A percentile compares a stretch with the other conserved stretches of the same genome.
phyloP scores from a whole-genome alignment of 2,113 vertebrate genomes.

The Choloepus hoffmanni region DNA sequence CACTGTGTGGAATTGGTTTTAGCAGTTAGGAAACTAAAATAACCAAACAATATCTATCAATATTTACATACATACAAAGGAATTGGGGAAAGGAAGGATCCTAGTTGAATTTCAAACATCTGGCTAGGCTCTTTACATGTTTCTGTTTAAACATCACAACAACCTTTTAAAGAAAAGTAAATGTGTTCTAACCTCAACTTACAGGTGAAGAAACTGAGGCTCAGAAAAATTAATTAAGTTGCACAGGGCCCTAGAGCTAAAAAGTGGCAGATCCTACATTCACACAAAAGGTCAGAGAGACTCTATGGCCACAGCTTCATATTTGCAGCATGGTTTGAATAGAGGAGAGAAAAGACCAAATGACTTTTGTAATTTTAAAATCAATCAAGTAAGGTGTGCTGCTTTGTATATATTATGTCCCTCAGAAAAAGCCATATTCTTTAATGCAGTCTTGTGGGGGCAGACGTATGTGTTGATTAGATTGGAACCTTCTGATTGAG shows the following conservation, averaged over 20 bases:
- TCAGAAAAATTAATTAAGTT: no score
- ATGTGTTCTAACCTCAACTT: not conserved
- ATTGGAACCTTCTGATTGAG: no score
- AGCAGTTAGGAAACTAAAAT: no score
- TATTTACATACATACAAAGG: not conserved
- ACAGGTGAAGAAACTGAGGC: no score
- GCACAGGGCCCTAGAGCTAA: not conserved
- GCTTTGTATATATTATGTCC: no score
- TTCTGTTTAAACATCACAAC: not conserved
- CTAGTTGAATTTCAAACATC: not conserved
- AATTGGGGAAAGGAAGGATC: not conserved
- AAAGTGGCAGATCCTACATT: not conserved
- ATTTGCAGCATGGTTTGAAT: not conserved
- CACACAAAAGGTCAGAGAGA: not conserved
- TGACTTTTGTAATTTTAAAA: constrained; percentile 10
- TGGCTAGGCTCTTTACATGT: not conserved
- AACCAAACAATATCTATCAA: not conserved
- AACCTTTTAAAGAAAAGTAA: not conserved
- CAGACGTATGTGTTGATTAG: no score
- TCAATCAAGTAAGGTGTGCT: not conserved
- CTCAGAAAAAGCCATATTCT: no score
- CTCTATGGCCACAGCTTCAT: not conserved
- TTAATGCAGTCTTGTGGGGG: no score
- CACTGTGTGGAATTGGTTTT: no score
- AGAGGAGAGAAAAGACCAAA: not conserved